These are phyloP conservation scores for Matsumyia berberina DNA, from an alignment of 2,888 invertebrate genomes.

Conservation along the genomic window DNA sequence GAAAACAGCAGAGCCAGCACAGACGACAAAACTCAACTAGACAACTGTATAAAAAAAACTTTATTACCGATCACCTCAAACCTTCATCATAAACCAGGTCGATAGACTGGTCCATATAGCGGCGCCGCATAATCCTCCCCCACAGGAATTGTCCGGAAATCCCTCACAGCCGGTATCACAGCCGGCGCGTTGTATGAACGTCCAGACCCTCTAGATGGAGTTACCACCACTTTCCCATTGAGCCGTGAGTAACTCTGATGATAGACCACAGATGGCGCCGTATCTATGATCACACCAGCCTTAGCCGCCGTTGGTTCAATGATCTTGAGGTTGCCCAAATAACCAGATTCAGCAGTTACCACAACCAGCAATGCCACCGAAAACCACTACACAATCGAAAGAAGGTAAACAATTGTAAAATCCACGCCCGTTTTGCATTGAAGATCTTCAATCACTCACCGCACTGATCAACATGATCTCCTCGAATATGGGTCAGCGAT, in stretches of 20 bases:
- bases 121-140: slow-evolving; percentile 53
- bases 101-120: slow-evolving; percentile 60
- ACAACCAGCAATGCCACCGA: slow-evolving; percentile 31
- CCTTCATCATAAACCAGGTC: slow-evolving; percentile 53
- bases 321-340: slow-evolving; percentile 66
- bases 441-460: slow-evolving; percentile 39
- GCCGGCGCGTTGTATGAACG: slow-evolving; percentile 68
- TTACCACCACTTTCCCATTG: slow-evolving; percentile 68
- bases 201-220: slow-evolving; percentile 64
- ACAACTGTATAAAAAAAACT: not conserved
- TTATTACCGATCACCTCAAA: slow-evolving; percentile 22
- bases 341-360: slow-evolving; percentile 46
- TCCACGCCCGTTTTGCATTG: not conserved
- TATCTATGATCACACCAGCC: slow-evolving; percentile 66
- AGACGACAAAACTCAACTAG: not conserved
- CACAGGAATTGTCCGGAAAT: slow-evolving; percentile 60
- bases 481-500: slow-evolving; percentile 58
- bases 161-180: slow-evolving; percentile 69
- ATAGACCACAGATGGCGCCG: slow-evolving; percentile 69
- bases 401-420: not conserved
- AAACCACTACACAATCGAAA: slow-evolving; percentile 42
- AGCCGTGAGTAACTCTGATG: slow-evolving; percentile 66
- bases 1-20: too few relatives aligned
- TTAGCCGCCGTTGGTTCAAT: slow-evolving; percentile 67
- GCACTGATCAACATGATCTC: slow-evolving; percentile 52